These are phyloP conservation scores for Charadrius vociferus DNA, from an alignment of 2,113 vertebrate genomes.

Conservation along the genomic window DNA sequence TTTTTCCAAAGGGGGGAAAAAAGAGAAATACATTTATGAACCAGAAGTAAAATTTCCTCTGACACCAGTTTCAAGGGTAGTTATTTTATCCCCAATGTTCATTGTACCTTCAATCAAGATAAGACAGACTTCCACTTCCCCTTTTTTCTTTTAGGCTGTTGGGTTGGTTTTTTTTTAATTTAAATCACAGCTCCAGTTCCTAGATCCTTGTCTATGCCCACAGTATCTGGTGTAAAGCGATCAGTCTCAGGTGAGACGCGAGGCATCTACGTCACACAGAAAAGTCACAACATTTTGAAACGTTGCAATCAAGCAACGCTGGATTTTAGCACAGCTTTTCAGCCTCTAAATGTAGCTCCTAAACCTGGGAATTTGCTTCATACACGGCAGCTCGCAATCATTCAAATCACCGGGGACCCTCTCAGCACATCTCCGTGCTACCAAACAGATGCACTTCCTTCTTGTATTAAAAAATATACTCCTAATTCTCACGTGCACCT, in stretches of 20 bases:
- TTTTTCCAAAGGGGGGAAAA: background rate
- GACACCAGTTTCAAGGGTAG: background rate
- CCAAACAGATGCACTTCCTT: background rate
- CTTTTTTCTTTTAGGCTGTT: background rate
- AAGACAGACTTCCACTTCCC: too few species aligned
- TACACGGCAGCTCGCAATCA: background rate
- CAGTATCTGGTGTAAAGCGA: background rate
- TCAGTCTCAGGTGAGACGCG: background rate
- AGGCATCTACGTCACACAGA: background rate
- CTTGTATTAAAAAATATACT: background rate
- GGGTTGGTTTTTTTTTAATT: too few species aligned
- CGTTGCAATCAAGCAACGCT: background rate
- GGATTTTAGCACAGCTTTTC: background rate
- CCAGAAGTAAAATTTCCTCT: background rate
- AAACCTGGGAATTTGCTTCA: background rate
- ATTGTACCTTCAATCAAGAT: background rate
- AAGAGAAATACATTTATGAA: background rate
- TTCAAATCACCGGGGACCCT: background rate
- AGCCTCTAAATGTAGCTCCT: background rate
- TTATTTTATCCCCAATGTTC: background rate
- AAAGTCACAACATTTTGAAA: background rate
- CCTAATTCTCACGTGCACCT: background rate
- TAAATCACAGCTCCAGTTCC: background rate
- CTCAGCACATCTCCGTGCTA: background rate
- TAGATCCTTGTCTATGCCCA: background rate